Base-by-base conservation (phyloP, 2,113 vertebrate species). In the Fukomys damarensis region DNA sequence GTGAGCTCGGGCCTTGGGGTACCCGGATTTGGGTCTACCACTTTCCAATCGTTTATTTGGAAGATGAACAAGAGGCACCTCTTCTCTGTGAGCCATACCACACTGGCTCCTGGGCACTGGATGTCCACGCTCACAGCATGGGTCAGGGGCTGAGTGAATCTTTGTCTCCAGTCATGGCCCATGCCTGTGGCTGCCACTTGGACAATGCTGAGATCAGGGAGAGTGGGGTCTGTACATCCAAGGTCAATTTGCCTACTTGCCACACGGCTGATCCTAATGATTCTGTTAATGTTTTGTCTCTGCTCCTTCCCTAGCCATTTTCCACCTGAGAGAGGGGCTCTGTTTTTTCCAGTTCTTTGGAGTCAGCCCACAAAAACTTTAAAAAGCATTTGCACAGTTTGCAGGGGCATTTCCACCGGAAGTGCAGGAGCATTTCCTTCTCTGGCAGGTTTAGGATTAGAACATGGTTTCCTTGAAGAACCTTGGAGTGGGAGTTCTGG, bases 101-200 rank as follows among this genome's bases (percentile, higher is more conserved):
- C 16, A 35, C 17, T 10, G 43, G 26, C 11, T 5, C 56, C 86
- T 81, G 10, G 81, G 77, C 54, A 7, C 43, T 19, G 58, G 30
- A 41, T 32, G 35, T 7, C 0, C 6, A 17, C 9, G 14, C 22
- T 68, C 20, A 4, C 26, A 4, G 7, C 2, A 11, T 68, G 38
- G 72, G 35, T 3, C 8, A 13, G 43, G 35, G 11, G 3, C n/a
- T 35, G 0, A 0, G 13, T 26, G 65, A 41, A 10, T 3, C 54
- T 52, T 35, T 74, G 49, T 83, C 43, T 66, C 63, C 35, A 59
- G 28, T 56, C 22, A 24, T 14, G 38, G 5, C 4, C 0, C 28
- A 2, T 5, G n/a, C n/a, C 92, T 59, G 12, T 1, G 10, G 74
- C 52, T 43, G 30, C 28, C 35, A 52, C 41, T 70, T 2, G 7